phyloP scores from a whole-genome alignment of 30 jellyfish, hydroid and myxozoan genomes.

The Mastigias papua region DNA sequence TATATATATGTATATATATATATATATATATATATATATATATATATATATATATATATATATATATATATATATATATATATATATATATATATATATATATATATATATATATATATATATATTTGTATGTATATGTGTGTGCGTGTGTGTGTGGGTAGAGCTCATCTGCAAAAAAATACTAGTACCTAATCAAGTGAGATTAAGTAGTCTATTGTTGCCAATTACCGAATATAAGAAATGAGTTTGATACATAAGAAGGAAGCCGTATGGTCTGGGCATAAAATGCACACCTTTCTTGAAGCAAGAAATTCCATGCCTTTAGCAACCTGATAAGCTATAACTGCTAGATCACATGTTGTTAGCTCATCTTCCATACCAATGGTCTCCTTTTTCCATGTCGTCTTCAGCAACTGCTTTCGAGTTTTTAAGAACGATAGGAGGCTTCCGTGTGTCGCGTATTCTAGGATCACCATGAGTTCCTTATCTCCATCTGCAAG shows the following conservation, averaged over 20 bases:
- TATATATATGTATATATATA: too few species aligned
- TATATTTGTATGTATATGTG: too few species aligned
- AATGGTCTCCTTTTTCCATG: slow-evolving; percentile 80
- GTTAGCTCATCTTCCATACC: slow-evolving; percentile 94
- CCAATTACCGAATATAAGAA: slow-evolving; percentile 78
- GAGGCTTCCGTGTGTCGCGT: slow-evolving; percentile 94
- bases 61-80: too few species aligned
- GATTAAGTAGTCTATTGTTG: too few species aligned
- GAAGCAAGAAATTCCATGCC: slow-evolving; percentile 96
- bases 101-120: too few species aligned
- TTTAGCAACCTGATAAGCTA: slow-evolving; percentile 92
- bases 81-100: too few species aligned
- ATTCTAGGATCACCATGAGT: slow-evolving; percentile 85
- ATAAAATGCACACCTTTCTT: slow-evolving; percentile 79
- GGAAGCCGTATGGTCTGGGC: too few species aligned
- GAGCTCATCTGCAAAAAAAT: too few species aligned
- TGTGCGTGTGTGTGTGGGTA: too few species aligned
- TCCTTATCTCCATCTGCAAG: slow-evolving; percentile 84
- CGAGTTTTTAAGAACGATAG: slow-evolving; percentile 82
- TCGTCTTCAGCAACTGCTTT: slow-evolving; percentile 81
- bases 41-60: slow-evolving; percentile 76
- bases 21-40: too few species aligned
- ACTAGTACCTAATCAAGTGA: too few species aligned
- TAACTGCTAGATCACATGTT: slow-evolving; percentile 84
- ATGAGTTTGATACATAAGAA: too few species aligned